Conservation (phyloP, 2,113 vertebrate species). For the Gymnarchus niloticus region DNA sequence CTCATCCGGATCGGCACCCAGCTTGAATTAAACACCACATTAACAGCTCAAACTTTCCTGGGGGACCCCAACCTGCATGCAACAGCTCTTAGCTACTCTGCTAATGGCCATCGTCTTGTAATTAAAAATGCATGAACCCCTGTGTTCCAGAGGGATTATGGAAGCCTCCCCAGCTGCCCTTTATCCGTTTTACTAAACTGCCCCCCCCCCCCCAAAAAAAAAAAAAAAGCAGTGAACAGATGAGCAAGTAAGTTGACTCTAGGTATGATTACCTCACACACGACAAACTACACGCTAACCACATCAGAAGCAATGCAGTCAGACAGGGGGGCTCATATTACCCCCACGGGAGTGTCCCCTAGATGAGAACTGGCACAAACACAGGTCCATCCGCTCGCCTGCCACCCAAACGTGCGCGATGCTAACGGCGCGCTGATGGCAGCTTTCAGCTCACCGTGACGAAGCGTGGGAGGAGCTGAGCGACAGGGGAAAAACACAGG, state of each 20-base stretch:
- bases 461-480: no score
- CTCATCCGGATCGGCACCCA: neutral
- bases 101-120: no score
- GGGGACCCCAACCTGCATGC: neutral
- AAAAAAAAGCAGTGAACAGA: slow-evolving; percentile 24
- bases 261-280: slow-evolving; percentile 35
- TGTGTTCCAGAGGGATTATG: slow-evolving; percentile 26
- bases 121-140: neutral
- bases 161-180: neutral
- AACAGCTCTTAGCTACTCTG: neutral
- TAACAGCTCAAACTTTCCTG: neutral
- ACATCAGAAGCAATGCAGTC: slow-evolving; percentile 21
- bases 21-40: slow-evolving; percentile 15
- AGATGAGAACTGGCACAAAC: neutral
- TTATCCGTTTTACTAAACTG: slow-evolving; percentile 17
- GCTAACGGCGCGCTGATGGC: neutral
- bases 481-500: neutral
- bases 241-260: slow-evolving; percentile 27
- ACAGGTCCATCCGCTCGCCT: neutral
- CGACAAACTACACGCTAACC: slow-evolving; percentile 38
- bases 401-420: neutral
- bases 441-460: neutral
- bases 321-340: neutral
- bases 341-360: slow-evolving; percentile 7
- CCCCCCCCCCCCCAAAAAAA: neutral